Base-by-base conservation (phyloP, 1,140 invertebrate genomes). In the Drosophila baimaii region DNA sequence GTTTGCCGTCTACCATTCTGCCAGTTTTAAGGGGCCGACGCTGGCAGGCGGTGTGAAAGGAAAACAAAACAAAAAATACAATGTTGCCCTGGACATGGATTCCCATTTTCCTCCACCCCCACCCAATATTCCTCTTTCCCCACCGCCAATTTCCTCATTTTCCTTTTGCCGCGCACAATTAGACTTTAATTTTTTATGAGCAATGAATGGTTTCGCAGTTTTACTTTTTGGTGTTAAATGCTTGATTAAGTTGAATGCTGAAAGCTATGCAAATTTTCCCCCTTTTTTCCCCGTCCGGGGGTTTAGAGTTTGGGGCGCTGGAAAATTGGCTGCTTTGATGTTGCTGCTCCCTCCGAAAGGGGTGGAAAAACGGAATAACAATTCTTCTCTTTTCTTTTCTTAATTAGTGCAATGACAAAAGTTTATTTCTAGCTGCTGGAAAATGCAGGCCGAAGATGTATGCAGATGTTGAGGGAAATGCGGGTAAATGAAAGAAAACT, bases 171-270 rank as follows among this genome's bases (percentile, higher is more conserved):
- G 47, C 58, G 65, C 64, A 79, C 84, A 86, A 89, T 86, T 86
- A 77, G 84, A 80, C 63, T 89, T 89, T 66, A 79, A 86, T 86
- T 86, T 86, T 86, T 86, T 89, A 86, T 86, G 84, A 86, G 83
- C 83, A 83, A 77, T 77, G 83, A 86, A 89, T 88, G 79, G 76
- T 82, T 77, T 79, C 63, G 64, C 75, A 77, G 66, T 86, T 79
- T 79, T 76, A 71, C 71, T 82, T 86, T 86, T 82, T 79, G 71
- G 84, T 88, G 82, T 79, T 82, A 88, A 86, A 88, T 86, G 77
- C 84, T 79, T 89, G 83, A 86, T 89, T 89, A 83, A 79, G 72
- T 77, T 86, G 70, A 61, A 84, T 79, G 65, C 61, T 49, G 15
- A 70, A 49, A 41, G 71, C 72, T 77, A 84, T 85, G 81, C 73